A percentile compares a stretch with the other conserved stretches of the same genome.
Conservation (phyloP, 2,888 invertebrate species). For the Melieria omissa region DNA sequence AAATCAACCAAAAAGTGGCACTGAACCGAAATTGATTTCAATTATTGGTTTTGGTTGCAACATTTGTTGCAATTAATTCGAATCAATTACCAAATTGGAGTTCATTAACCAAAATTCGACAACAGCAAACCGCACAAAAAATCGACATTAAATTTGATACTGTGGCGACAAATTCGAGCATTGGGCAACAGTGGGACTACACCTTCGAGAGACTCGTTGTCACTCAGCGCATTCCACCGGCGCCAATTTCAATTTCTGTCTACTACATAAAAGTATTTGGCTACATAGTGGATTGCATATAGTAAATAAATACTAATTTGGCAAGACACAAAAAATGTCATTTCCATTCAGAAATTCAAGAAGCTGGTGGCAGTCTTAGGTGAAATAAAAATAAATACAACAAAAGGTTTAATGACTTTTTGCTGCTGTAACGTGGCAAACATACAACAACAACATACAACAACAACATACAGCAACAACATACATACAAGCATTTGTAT, state of each 20-base stretch:
- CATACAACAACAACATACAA: too few species aligned
- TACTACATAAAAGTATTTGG: neutral
- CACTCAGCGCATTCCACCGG: too few species aligned
- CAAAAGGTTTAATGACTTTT: slow-evolving; percentile 44
- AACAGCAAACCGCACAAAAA: neutral
- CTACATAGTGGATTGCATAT: neutral
- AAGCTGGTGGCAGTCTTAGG: neutral
- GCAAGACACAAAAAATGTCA: slow-evolving; percentile 10
- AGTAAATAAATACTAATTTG: neutral
- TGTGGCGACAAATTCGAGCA: neutral
- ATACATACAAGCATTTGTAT: too few species aligned
- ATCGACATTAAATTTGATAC: slow-evolving; percentile 19
- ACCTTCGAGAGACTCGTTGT: neutral
- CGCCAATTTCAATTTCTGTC: neutral
- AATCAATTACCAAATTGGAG: slow-evolving; percentile 27
- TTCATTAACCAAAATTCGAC: slow-evolving; percentile 25
- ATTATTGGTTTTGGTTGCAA: too few species aligned
- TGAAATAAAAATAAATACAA: neutral
- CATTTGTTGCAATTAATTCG: slow-evolving; percentile 15
- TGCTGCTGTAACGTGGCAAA: neutral
- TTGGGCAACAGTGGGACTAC: neutral
- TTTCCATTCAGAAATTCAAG: slow-evolving; percentile 30
- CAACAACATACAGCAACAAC: too few species aligned
- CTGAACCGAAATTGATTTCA: too few species aligned
- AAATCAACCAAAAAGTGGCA: too few species aligned